A percentile compares a stretch with the other conserved stretches of the same genome.
These are phyloP conservation scores for Ptyas mucosa DNA, from an alignment of 2,113 vertebrate genomes.

Conservation along the genomic window DNA sequence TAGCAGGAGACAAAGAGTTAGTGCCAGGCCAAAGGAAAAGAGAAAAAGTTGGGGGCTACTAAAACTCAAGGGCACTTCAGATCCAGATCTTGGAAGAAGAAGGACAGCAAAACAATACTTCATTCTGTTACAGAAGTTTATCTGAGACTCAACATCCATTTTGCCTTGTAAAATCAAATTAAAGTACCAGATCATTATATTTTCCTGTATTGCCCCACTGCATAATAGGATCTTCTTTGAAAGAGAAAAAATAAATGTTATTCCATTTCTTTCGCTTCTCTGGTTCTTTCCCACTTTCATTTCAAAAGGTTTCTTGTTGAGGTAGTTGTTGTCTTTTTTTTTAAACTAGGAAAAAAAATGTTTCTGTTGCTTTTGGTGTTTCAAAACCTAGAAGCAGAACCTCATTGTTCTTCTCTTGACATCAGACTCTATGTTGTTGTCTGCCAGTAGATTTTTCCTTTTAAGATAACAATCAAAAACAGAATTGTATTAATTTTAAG, in stretches of 20 bases:
- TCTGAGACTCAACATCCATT: constrained; percentile 3
- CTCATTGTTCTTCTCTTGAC: background rate
- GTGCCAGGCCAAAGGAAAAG: background rate
- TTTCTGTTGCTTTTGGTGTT: background rate
- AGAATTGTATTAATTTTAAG: constrained; percentile 33
- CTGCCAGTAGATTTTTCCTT: constrained; percentile 32
- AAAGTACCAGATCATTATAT: background rate
- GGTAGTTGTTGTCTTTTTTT: background rate
- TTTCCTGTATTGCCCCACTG: background rate
- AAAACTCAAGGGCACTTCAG: background rate
- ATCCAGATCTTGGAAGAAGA: background rate
- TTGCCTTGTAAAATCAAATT: background rate
- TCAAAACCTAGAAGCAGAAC: constrained; percentile 7
- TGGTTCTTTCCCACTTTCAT: background rate
- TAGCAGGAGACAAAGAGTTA: background rate
- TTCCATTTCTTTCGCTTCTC: background rate
- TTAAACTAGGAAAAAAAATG: background rate
- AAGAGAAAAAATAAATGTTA: background rate
- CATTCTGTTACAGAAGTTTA: constrained; percentile 1
- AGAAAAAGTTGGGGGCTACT: background rate
- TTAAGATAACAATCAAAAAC: constrained; percentile 30
- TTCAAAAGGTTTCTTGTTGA: constrained; percentile 11
- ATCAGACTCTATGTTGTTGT: background rate
- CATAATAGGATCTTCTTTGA: background rate
- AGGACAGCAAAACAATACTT: background rate